Evolutionary conservation across 2,797 vertebrate species (phyloP).

Genomic region (Enteromius fasciolatus): DNA sequence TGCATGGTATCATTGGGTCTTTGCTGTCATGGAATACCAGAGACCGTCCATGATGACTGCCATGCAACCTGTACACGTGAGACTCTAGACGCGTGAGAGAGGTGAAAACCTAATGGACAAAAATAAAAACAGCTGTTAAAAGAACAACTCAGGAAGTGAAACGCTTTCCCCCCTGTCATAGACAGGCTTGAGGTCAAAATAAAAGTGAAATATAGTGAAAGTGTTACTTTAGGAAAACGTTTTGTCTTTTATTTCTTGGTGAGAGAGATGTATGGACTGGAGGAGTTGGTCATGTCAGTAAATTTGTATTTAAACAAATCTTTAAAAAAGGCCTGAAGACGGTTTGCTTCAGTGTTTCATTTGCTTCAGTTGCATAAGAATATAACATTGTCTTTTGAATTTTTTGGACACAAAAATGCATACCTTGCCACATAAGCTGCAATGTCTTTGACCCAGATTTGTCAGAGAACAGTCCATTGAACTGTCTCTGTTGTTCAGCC

Average conservation of each 20-base stretch:
- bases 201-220: neutral
- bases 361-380: neutral
- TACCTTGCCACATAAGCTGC: conserved; percentile 73
- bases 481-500: conserved; percentile 56
- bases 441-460: conserved; percentile 54
- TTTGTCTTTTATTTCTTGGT: neutral
- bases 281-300: neutral
- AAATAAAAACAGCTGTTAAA: neutral
- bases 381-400: neutral
- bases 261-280: neutral
- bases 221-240: neutral
- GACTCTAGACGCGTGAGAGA: conserved; percentile 67
- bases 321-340: neutral
- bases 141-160: neutral
- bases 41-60: conserved; percentile 51
- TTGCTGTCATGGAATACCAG: conserved; percentile 46
- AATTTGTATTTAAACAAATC: neutral
- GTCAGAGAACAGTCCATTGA: conserved; percentile 46
- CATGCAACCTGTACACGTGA: conserved; percentile 67
- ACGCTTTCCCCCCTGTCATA: neutral
- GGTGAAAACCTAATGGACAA: conserved; percentile 65
- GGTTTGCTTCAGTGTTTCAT: neutral
- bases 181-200: neutral
- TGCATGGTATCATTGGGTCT: conserved; percentile 50
- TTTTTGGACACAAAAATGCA: neutral